Evolutionary conservation across 2,797 vertebrate species (phyloP).

Genomic region (Holocentrus rufus): DNA sequence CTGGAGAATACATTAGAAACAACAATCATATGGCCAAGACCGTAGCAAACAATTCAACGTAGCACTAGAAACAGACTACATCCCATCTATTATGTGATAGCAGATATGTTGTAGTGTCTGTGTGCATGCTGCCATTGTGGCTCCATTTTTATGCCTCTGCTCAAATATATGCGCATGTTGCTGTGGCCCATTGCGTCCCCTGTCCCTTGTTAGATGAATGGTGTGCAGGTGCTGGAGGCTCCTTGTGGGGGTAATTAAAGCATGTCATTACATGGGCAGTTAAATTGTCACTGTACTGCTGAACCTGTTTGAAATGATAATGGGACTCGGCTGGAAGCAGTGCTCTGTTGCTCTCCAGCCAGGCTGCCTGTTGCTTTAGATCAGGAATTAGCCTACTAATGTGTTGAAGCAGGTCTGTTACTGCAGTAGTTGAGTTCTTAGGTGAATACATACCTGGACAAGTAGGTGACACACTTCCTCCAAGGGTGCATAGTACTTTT

Average conservation of each 20-base stretch:
- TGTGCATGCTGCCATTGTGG: constrained; percentile 14
- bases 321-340: constrained; percentile 76
- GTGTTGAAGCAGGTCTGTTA: constrained; percentile 56
- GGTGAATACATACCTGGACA: constrained; percentile 34
- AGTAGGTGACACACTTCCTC: constrained; percentile 22
- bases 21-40: too few species aligned
- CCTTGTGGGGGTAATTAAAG: constrained; percentile 84
- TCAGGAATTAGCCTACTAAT: constrained; percentile 63
- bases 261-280: constrained; percentile 84
- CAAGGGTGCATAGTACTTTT: background rate
- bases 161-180: constrained; percentile 18
- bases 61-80: too few species aligned
- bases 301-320: constrained; percentile 89
- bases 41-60: too few species aligned
- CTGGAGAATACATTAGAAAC: too few species aligned
- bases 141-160: constrained; percentile 9
- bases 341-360: constrained; percentile 50
- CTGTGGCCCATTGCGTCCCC: constrained; percentile 44
- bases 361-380: constrained; percentile 57
- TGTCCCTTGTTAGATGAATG: constrained; percentile 69
- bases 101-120: background rate
- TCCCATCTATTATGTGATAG: background rate
- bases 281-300: constrained; percentile 86
- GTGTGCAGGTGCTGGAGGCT: constrained; percentile 82
- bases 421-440: constrained; percentile 31